These are phyloP conservation scores for Calameuta pallipes DNA, from an alignment of 2,888 invertebrate species.

Conservation along the genomic window DNA sequence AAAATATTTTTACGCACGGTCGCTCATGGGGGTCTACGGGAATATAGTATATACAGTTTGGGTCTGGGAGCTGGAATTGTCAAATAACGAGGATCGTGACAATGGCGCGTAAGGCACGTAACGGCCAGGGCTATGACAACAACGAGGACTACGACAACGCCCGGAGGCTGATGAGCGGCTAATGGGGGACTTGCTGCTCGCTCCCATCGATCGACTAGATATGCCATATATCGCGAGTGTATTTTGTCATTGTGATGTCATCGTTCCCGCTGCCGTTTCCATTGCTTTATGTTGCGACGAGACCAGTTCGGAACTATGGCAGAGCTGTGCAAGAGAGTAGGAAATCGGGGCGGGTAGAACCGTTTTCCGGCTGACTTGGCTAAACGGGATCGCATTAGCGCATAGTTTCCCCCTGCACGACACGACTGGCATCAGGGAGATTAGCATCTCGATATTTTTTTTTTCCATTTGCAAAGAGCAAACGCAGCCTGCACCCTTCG, in stretches of 20 bases:
- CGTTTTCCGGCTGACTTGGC: constrained; percentile 66
- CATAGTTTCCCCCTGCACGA: constrained; percentile 48
- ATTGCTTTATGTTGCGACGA: too few species aligned
- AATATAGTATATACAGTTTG: too few species aligned
- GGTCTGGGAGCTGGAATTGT: constrained; percentile 52
- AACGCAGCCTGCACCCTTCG: constrained; percentile 4
- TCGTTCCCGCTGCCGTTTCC: too few species aligned
- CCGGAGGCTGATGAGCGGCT: constrained; percentile 61
- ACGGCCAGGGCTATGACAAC: constrained; percentile 44
- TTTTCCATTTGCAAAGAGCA: constrained; percentile 15
- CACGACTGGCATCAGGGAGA: constrained; percentile 40
- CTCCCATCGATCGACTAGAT: constrained; percentile 20
- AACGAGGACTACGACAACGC: constrained; percentile 54
- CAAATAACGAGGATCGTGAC: constrained; percentile 58
- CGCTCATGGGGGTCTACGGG: background rate
- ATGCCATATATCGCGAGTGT: constrained; percentile 34
- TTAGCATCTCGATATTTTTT: constrained; percentile 59
- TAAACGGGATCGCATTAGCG: constrained; percentile 65
- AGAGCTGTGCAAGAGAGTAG: constrained; percentile 22
- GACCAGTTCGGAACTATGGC: background rate
- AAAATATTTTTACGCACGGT: background rate
- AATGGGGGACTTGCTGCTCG: constrained; percentile 55
- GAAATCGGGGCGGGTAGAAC: constrained; percentile 56
- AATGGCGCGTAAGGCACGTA: background rate
- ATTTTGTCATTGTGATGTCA: constrained; percentile 52